These are phyloP conservation scores for Drosophila paranaensis DNA, from an alignment of 2,888 invertebrate genomes.

Conservation along the genomic window DNA sequence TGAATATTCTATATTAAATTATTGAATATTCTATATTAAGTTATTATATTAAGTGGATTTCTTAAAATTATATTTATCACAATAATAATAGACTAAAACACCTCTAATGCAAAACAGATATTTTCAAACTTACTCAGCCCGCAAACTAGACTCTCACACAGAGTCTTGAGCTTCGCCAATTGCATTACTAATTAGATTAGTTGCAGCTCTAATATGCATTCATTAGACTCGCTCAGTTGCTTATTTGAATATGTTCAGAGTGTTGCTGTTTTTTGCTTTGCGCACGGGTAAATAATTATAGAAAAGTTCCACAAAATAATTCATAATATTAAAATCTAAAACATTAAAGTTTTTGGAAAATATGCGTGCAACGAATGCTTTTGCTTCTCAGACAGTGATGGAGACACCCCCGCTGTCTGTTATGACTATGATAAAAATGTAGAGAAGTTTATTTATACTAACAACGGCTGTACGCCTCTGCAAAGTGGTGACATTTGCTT, in stretches of 20 bases:
- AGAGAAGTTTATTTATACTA: conserved; percentile 14
- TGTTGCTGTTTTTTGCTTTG: background rate
- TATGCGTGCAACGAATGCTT: conserved; percentile 36
- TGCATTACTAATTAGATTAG: background rate
- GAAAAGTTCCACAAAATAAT: background rate
- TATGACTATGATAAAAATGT: conserved; percentile 18
- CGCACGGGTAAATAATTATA: conserved; percentile 2
- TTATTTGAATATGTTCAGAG: background rate
- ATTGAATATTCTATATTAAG: too few relatives aligned
- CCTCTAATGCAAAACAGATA: too few relatives aligned
- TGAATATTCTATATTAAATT: too few relatives aligned
- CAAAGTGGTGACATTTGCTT: conserved; percentile 24
- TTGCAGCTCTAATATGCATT: background rate
- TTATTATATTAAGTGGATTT: too few relatives aligned
- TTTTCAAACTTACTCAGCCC: background rate
- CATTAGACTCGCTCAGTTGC: background rate
- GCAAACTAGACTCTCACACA: too few relatives aligned
- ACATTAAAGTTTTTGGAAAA: background rate
- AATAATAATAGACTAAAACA: too few relatives aligned
- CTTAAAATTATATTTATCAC: too few relatives aligned
- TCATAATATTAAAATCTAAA: background rate
- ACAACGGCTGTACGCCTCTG: conserved; percentile 18
- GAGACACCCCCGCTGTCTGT: background rate
- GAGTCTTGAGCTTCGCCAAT: background rate
- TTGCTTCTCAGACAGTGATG: conserved; percentile 1